A percentile compares a stretch with the other conserved stretches of the same genome.
These are phyloP conservation scores for Exocentrus adspersus DNA, from an alignment of 2,888 invertebrate species.

Conservation along the genomic window DNA sequence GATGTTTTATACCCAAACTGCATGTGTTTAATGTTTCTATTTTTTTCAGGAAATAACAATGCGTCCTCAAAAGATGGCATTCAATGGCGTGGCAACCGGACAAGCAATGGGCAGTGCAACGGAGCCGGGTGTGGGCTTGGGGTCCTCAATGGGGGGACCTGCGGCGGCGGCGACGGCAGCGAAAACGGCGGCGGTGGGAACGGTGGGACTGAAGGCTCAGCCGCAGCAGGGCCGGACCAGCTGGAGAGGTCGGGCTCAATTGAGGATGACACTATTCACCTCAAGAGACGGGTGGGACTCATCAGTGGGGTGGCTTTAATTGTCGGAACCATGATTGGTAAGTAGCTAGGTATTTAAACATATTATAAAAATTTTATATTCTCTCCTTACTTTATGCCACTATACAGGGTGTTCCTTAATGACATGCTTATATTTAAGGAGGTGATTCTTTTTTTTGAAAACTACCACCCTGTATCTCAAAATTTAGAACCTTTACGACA, in stretches of 20 bases:
- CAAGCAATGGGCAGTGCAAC: slow-evolving; percentile 60
- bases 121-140: slow-evolving; percentile 56
- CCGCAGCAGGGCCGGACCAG: slow-evolving; percentile 71
- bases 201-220: slow-evolving; percentile 42
- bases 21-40: too few relatives aligned
- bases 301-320: slow-evolving; percentile 99
- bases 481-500: too few relatives aligned
- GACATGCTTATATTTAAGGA: too few relatives aligned
- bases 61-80: slow-evolving; percentile 61
- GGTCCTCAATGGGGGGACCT: slow-evolving; percentile 64
- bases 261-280: slow-evolving; percentile 97
- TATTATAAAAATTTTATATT: too few relatives aligned
- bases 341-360: slow-evolving; percentile 57
- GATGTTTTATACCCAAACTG: too few relatives aligned
- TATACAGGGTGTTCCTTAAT: too few relatives aligned
- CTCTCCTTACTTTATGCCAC: too few relatives aligned
- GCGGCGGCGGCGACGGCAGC: slow-evolving; percentile 63
- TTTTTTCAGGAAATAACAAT: slow-evolving; percentile 62
- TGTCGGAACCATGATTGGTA: slow-evolving; percentile 98
- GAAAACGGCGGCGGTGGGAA: slow-evolving; percentile 58
- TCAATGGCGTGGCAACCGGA: slow-evolving; percentile 61
- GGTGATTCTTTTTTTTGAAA: too few relatives aligned
- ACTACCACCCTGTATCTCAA: too few relatives aligned
- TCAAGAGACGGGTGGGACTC: slow-evolving; percentile 99
- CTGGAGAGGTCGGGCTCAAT: slow-evolving; percentile 89